Evolutionary conservation across 2,888 invertebrate genomes (phyloP), one percentile per base, ranked within the genome.

Genomic region (Rhimphoctona megacephalus): DNA sequence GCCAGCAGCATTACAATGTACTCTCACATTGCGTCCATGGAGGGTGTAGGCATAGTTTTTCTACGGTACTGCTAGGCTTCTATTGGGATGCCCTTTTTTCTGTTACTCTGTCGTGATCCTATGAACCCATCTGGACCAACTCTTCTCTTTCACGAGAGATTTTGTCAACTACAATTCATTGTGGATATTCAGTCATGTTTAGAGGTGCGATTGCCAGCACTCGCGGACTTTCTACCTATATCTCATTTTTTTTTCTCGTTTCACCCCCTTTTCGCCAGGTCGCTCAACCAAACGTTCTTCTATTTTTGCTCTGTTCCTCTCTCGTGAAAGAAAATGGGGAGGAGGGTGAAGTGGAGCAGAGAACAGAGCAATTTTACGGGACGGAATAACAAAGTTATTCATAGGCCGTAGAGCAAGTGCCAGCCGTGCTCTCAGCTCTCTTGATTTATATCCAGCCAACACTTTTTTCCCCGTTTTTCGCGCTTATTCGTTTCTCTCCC

Each of bases 321-420:
- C 77, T 43, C 39, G 30, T 30, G 33, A 64, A 61, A 67, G 66
- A 72, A 72, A 77, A 64, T n/a, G 54, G 57, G 57, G 43, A 22
- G 80, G 81, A 80, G 83, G 79, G 81, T 82, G 77, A 76, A 87
- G 76, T 69, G 82, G 83, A 86, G 61, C 30, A 61, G 85, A 85
- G 83, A 87, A 91, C 88, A 89, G 84, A 89, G 86, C 86, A 85
- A 86, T 89, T 89, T 87, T 87, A 85, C 88, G 87, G 84, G 85
- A 85, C 85, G 88, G 87, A 89, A 88, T 89, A 89, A 89, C 88
- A 89, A 89, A 89, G 89, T 89, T 89, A 89, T 89, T 88, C 88
- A 88, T 89, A 88, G 88, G 84, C 86, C 86, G 83, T 78, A 73
- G 84, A 84, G 84, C 83, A 84, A 88, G 86, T 81, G 81, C 85